A percentile compares a stretch with the other conserved stretches of the same genome.
Conservation (phyloP, 2,113 vertebrate genomes). For the Grammatotria lemairii region DNA sequence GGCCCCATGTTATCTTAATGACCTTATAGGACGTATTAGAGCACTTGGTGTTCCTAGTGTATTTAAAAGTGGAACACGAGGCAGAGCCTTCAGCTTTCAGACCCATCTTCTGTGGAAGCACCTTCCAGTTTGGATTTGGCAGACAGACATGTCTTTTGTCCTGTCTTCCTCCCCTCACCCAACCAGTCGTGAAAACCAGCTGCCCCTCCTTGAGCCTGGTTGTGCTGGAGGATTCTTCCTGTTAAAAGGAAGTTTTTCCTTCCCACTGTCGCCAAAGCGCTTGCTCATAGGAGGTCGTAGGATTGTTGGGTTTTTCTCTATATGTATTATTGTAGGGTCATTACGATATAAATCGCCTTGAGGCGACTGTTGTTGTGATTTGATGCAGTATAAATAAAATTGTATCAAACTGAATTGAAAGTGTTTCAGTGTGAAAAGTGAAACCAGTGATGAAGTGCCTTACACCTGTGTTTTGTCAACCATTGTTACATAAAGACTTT, state of each 20-base stretch:
- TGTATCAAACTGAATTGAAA: background rate
- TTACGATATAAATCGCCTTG: fast-evolving
- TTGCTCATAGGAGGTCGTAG: background rate
- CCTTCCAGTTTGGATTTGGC: background rate
- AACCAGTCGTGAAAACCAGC: background rate
- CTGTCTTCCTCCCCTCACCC: background rate
- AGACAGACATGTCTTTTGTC: background rate
- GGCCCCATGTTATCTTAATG: fast-evolving
- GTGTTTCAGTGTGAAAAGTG: background rate
- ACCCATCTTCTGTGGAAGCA: background rate
- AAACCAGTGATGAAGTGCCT: background rate
- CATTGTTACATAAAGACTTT: background rate
- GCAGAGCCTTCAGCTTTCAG: background rate
- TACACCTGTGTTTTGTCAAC: background rate
- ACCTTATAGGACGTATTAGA: background rate
- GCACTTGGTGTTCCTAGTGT: background rate
- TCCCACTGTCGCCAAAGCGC: background rate
- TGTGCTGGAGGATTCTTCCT: background rate
- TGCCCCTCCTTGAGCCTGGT: fast-evolving
- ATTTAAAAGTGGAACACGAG: background rate
- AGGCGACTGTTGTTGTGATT: background rate
- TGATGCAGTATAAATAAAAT: background rate
- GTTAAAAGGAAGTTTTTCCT: background rate
- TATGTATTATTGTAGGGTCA: background rate
- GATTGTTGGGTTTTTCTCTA: background rate